Evolutionary conservation across 2,113 vertebrate genomes (phyloP).

Genomic region (Pedionomus torquatus): DNA sequence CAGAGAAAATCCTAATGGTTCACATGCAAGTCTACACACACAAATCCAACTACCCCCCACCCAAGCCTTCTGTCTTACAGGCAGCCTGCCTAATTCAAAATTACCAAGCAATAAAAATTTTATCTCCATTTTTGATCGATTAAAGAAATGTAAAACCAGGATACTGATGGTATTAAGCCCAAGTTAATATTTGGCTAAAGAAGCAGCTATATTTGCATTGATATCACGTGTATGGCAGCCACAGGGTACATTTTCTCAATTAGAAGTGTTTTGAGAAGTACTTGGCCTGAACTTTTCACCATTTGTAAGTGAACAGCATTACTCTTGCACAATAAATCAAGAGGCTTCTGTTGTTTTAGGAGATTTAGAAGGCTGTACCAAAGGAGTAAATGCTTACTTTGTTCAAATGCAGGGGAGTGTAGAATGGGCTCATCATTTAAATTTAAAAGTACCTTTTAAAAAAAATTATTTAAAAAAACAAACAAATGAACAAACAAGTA

Average conservation of each 20-base stretch:
- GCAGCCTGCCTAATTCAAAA: background rate
- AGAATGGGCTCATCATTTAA: background rate
- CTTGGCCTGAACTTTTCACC: background rate
- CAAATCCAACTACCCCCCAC: background rate
- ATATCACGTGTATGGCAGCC: background rate
- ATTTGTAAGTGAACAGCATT: background rate
- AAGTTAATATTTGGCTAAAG: background rate
- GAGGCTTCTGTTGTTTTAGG: background rate
- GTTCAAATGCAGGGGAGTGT: background rate
- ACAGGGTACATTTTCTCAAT: background rate
- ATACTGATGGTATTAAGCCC: background rate
- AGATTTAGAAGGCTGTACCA: background rate
- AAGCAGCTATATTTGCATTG: background rate
- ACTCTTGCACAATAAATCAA: background rate
- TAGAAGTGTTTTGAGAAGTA: background rate
- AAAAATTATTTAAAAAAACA: background rate
- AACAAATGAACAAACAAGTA: background rate
- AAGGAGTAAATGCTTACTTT: background rate
- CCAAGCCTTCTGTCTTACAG: background rate
- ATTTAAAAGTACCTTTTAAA: background rate
- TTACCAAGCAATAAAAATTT: background rate
- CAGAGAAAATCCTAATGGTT: slow-evolving; percentile 44
- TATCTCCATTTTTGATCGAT: background rate
- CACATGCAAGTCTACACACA: background rate
- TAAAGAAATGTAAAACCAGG: background rate